Evolutionary conservation across 2,888 invertebrate species (phyloP).

Genomic region (Pollenia angustigena): DNA sequence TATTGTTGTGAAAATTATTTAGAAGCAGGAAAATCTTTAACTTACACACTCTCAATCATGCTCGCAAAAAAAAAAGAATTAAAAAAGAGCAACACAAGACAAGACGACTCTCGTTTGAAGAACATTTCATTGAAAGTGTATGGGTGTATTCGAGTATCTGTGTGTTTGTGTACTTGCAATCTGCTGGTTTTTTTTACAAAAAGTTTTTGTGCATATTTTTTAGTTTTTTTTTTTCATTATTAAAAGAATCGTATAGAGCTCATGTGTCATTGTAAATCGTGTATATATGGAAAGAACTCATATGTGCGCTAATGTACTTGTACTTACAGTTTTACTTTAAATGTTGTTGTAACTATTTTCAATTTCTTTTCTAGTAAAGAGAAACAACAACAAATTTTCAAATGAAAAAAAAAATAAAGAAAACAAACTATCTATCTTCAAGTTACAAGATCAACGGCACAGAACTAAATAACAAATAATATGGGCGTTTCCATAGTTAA

Average conservation of each 20-base stretch:
- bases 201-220: slow-evolving; percentile 4
- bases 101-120: slow-evolving; percentile 53
- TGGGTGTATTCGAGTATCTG: background rate
- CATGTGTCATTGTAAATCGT: slow-evolving; percentile 67
- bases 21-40: slow-evolving; percentile 40
- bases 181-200: slow-evolving; percentile 35
- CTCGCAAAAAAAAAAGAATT: background rate
- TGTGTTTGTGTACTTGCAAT: slow-evolving; percentile 32
- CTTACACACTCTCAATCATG: background rate
- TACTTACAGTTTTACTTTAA: slow-evolving; percentile 37
- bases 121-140: slow-evolving; percentile 55
- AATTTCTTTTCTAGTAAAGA: slow-evolving; percentile 65
- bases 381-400: slow-evolving; percentile 37
- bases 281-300: background rate
- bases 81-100: slow-evolving; percentile 49
- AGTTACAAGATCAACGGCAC: slow-evolving; percentile 73
- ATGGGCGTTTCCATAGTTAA: slow-evolving; percentile 45
- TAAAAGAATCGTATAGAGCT: slow-evolving; percentile 41
- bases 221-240: background rate
- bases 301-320: slow-evolving; percentile 38
- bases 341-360: slow-evolving; percentile 67
- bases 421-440: slow-evolving; percentile 64
- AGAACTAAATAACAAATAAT: slow-evolving; percentile 46
- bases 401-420: background rate
- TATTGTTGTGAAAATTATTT: slow-evolving; percentile 61